Evolutionary conservation across 2,113 vertebrate genomes (phyloP).

Genomic region (Amphilophus citrinellus): DNA sequence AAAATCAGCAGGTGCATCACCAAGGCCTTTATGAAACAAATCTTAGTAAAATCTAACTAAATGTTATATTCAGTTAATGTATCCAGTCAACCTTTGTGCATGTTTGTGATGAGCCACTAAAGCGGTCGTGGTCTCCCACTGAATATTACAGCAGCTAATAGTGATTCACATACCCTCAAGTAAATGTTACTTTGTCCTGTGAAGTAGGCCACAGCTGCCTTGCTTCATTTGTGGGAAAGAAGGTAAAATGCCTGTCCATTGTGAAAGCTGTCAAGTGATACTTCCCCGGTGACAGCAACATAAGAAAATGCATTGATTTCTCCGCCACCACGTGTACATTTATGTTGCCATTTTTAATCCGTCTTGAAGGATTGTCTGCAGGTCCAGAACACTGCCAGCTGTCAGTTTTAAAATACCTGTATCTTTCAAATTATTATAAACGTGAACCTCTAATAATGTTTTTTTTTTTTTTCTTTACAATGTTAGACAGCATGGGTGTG

Average conservation of each 20-base stretch:
- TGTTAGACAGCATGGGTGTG: background rate
- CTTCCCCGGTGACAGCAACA: conserved; percentile 13
- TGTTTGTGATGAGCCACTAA: background rate
- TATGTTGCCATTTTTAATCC: conserved; percentile 5
- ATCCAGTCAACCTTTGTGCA: background rate
- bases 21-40: background rate
- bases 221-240: conserved; percentile 16
- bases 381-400: background rate
- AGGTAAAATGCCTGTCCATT: background rate
- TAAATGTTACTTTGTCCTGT: conserved; percentile 20
- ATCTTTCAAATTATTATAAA: conserved; percentile 11
- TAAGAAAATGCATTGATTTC: conserved; percentile 30
- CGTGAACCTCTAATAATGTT: background rate
- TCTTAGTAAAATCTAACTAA: background rate
- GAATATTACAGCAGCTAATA: background rate
- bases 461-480: background rate
- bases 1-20: too few relatives aligned
- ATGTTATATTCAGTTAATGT: background rate
- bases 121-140: background rate
- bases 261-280: background rate
- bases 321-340: background rate
- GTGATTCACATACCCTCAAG: conserved; percentile 24
- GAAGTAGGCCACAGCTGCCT: conserved; percentile 33
- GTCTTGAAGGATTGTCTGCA: background rate
- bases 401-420: background rate